Evolutionary conservation across 1,140 invertebrate species (phyloP), one percentile per base, ranked within the genome.

Genomic region (Tachypleus tridentatus): DNA sequence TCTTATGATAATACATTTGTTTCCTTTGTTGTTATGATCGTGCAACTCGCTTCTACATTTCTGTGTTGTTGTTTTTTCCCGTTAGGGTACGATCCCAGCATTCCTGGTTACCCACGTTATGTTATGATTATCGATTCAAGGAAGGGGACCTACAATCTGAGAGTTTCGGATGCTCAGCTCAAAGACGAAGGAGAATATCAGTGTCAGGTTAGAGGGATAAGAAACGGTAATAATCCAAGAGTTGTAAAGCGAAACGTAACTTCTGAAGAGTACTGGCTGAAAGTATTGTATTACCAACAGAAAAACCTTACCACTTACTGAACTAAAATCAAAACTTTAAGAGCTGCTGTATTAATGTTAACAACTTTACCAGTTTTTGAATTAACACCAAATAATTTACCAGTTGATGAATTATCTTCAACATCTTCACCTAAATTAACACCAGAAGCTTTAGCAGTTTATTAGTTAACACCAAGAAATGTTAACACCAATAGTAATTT

Each of bases 111-210:
- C 76, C 85, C 88, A 0, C 81, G 91, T 29, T 91, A 93, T 78
- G 85, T 85, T 3, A 85, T 95, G 75, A 83, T 91, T 56, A 90
- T 90, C 1, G 86, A 92, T 74, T 83, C 85, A 51, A 80, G 82
- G 10, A 80, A 84, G 63, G 90, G 91, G 8, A 83, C 89, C 67
- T 93, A 89, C 80, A 91, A 94, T 78, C 81, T 94, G 62, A 80
- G 84, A 67, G 88, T 95, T 72, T 83, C 82, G 56, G 89, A 93
- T 75, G 89, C 86, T 4, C 86, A 85, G 7, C 78, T 94, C 57
- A 85, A 84, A 67, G 92, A 95, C 74, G 91, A 94, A 76, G 90
- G 87, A 0, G 88, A 91, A 75, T 96, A 87, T 77, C 89, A 94
- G 80, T 95, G 91, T 78, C 91, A 95, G 79, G 91, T 94, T 56